A percentile compares a stretch with the other conserved stretches of the same genome.
Conservation (phyloP, 2,113 vertebrate species). For the Toxotes chatareus region DNA sequence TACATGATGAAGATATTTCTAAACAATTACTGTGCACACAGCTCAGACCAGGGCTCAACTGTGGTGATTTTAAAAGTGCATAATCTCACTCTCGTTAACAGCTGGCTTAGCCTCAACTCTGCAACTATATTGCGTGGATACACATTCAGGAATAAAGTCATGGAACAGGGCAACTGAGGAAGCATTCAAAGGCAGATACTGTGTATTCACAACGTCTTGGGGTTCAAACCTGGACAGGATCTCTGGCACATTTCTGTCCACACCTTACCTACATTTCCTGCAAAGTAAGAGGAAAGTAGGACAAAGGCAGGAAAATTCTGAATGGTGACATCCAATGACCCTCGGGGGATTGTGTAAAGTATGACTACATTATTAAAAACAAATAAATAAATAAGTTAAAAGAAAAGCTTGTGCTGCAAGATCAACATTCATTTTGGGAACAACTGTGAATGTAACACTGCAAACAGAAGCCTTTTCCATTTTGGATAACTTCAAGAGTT, state of each 20-base stretch:
- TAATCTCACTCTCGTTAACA: not conserved
- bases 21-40: not conserved
- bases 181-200: slow-evolving; percentile 7
- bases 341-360: not conserved
- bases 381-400: slow-evolving; percentile 29
- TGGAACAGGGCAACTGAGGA: not conserved
- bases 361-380: not conserved
- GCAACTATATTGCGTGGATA: not conserved
- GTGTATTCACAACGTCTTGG: not conserved
- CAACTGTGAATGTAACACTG: not conserved
- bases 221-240: not conserved
- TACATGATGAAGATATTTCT: not conserved
- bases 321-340: slow-evolving; percentile 8
- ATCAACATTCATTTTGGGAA: not conserved
- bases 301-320: not conserved
- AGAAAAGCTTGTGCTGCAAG: not conserved
- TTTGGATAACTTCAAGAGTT: not conserved
- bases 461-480: not conserved
- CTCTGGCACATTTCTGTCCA: not conserved
- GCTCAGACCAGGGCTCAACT: not conserved
- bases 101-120: not conserved
- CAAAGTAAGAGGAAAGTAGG: not conserved
- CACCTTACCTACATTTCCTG: not conserved
- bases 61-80: not conserved
- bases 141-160: not conserved